Base-by-base conservation (phyloP, 1,140 invertebrate species). In the Argopecten irradians region DNA sequence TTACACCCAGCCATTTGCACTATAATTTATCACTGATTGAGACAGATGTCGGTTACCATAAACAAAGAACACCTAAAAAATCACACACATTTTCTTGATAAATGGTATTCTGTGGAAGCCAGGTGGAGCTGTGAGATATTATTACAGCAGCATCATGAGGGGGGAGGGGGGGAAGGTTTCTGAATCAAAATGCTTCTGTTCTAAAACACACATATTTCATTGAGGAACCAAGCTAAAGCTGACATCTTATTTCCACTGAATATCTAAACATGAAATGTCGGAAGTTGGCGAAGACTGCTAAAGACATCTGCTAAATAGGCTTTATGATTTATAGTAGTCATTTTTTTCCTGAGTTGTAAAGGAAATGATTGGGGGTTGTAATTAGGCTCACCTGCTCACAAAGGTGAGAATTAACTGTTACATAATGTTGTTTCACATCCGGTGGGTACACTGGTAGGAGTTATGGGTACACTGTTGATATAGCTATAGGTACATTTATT, bases 221-320 rank as follows among this genome's bases (percentile, higher is more conserved):
- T 71, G 55, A 71, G 55, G 28, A 71, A 22, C 28, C n/a, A 3
- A 16, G 5, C 55, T 71, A 71, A 28, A 71, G 1, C n/a, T 71
- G 55, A 71, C 55, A 71, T 71, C 55, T 71, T 71, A 71, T 71
- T 71, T 71, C 55, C 55, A 71, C 14, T 5, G 55, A 71, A 71
- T 71, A 71, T 71, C 55, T 71, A 71, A 71, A 71, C 55, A 71
- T 28, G 55, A 71, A 71, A 71, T 71, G n/a, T 71, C 55, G 55
- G 55, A 71, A 71, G 55, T 11, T 71, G n/a, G 55, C 55, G 28
- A 71, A n/a, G 55, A n/a, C 55, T 71, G 55, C 55, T 28, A 19
- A 71, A 71, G 55, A 71, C 55, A 71, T 71, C 55, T 71, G 55
- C 55, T 71, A 71, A 71, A 71, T 71, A 71, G 55, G 55, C 22